phyloP scores from a whole-genome alignment of 2,888 invertebrate species.

The Andrena camellia region DNA sequence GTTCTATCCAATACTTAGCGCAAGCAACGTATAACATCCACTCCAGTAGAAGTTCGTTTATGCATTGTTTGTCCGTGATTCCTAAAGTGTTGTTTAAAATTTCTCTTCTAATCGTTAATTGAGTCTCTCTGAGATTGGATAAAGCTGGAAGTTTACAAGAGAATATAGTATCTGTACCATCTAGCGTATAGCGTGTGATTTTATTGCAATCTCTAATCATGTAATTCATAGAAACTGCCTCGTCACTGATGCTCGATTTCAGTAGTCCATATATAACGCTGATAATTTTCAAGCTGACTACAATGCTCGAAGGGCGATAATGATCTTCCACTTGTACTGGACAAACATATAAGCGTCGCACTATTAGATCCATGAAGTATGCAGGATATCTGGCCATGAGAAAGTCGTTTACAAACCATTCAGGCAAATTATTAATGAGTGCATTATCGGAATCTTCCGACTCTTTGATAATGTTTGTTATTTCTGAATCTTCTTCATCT shows the following conservation, averaged over 20 bases:
- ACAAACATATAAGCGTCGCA: constrained; percentile 88
- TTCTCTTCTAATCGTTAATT: constrained; percentile 71
- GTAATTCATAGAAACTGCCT: constrained; percentile 74
- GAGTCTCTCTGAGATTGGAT: constrained; percentile 77
- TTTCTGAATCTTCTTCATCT: constrained; percentile 72
- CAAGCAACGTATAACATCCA: constrained; percentile 88
- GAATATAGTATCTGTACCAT: constrained; percentile 54
- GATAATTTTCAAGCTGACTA: constrained; percentile 88
- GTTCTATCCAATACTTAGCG: constrained; percentile 87
- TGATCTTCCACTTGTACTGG: constrained; percentile 91
- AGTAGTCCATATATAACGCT: constrained; percentile 87
- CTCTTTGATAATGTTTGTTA: constrained; percentile 11
- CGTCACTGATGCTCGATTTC: constrained; percentile 53
- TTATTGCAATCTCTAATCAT: constrained; percentile 76
- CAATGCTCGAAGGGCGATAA: constrained; percentile 87
- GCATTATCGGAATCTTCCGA: constrained; percentile 20
- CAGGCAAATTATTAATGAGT: constrained; percentile 67
- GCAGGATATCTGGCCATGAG: constrained; percentile 88
- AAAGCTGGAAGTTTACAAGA: constrained; percentile 80
- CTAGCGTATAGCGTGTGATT: constrained; percentile 67
- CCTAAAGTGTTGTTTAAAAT: constrained; percentile 86
- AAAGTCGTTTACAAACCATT: constrained; percentile 89
- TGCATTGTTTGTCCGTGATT: constrained; percentile 81
- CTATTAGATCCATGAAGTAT: constrained; percentile 89
- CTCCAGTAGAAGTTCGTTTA: constrained; percentile 86